Evolutionary conservation across 2,888 invertebrate species (phyloP).

Genomic region (Meghimatium bilineatum): DNA sequence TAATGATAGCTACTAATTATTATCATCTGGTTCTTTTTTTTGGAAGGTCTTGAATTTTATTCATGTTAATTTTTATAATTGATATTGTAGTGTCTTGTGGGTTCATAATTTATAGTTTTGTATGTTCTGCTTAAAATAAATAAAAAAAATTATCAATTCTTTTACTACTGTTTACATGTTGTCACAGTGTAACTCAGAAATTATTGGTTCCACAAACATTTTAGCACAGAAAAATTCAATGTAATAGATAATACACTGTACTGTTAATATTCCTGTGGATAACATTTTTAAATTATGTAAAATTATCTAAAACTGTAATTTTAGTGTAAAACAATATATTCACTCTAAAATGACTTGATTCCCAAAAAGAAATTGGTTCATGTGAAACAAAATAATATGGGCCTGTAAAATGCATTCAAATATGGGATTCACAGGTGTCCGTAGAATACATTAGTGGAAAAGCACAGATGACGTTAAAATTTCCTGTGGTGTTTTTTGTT

Average conservation of each 20-base stretch:
- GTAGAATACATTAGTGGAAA: no score
- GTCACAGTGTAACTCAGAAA: neutral
- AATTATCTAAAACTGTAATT: no score
- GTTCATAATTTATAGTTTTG: conserved; percentile 51
- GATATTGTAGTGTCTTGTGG: conserved; percentile 52
- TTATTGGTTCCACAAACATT: neutral
- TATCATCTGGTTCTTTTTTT: conserved; percentile 25
- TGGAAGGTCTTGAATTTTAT: conserved; percentile 32
- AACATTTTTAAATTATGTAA: no score
- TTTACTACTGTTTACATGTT: conserved; percentile 24
- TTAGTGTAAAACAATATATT: no score
- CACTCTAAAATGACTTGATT: no score
- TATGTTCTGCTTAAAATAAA: conserved; percentile 48
- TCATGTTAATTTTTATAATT: conserved; percentile 48
- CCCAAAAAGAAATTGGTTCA: no score
- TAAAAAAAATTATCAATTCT: conserved; percentile 43
- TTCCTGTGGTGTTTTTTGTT: no score
- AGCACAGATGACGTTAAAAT: no score
- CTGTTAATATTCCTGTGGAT: no score
- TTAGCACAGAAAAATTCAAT: neutral
- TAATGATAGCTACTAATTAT: conserved; percentile 1
- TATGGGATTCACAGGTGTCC: no score
- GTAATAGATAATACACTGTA: neutral
- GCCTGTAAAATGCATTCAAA: no score
- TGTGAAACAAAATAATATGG: no score